These are phyloP conservation scores for Xylota segnis DNA, from an alignment of 2,888 invertebrate species.

Conservation along the genomic window DNA sequence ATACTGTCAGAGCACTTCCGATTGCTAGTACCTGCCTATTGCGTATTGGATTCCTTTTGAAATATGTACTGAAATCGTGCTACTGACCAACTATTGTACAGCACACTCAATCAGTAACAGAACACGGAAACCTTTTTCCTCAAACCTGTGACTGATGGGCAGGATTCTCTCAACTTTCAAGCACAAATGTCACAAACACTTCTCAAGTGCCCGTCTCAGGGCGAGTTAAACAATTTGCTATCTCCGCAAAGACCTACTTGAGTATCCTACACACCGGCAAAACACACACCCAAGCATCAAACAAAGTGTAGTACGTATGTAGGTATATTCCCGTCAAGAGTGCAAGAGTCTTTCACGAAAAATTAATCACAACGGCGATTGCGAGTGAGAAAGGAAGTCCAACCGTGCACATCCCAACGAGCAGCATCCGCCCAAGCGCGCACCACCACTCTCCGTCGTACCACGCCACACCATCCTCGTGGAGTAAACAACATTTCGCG, in stretches of 20 bases:
- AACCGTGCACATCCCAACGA: conserved; percentile 51
- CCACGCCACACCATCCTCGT: no score
- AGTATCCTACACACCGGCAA: conserved; percentile 41
- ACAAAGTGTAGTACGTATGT: not conserved
- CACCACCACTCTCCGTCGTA: conserved; percentile 47
- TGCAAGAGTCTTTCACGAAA: conserved; percentile 54
- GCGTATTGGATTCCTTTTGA: no score
- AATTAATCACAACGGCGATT: conserved; percentile 61
- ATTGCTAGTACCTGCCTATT: no score
- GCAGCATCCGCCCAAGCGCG: conserved; percentile 69
- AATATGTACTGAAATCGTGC: no score
- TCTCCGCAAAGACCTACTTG: conserved; percentile 15
- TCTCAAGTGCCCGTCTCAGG: not conserved
- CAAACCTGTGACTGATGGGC: not conserved
- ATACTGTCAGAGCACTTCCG: no score
- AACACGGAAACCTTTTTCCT: not conserved
- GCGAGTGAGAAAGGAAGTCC: conserved; percentile 64
- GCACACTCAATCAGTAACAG: no score
- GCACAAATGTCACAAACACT: conserved; percentile 16
- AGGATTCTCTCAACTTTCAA: not conserved
- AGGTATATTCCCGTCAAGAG: conserved; percentile 13
- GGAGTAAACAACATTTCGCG: conserved; percentile 52
- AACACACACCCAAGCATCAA: conserved; percentile 5
- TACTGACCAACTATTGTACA: no score
- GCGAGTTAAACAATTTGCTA: conserved; percentile 1